These are phyloP conservation scores for Hedychridium roseum DNA, from an alignment of 2,888 invertebrate genomes.

Conservation along the genomic window DNA sequence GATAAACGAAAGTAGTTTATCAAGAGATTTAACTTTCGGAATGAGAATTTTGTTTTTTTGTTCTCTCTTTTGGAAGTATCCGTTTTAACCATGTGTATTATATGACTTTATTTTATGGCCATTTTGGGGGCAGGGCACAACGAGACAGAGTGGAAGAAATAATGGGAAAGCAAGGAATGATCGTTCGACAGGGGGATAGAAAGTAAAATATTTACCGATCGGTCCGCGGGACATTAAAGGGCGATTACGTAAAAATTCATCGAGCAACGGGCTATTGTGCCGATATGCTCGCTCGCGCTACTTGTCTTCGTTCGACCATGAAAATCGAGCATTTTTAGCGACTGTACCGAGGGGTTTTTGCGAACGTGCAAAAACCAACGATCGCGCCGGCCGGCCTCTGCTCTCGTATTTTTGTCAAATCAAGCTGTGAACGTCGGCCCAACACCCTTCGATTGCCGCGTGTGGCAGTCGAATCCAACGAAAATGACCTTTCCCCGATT, in stretches of 20 bases:
- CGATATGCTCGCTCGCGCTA: conserved; percentile 32
- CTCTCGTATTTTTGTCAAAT: conserved; percentile 26
- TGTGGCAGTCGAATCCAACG: too few species aligned
- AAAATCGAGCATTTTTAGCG: conserved; percentile 36
- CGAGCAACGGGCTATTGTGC: conserved; percentile 24
- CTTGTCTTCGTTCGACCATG: conserved; percentile 38
- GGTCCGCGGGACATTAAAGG: conserved; percentile 21
- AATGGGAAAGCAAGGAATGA: conserved; percentile 7
- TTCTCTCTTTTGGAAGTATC: too few species aligned
- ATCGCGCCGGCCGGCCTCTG: conserved; percentile 15
- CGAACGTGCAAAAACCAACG: conserved; percentile 21
- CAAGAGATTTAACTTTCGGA: too few species aligned
- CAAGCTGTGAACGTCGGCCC: conserved; percentile 16
- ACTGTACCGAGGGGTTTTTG: conserved; percentile 19
- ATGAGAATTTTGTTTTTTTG: too few species aligned
- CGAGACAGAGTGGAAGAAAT: not conserved
- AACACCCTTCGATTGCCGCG: conserved; percentile 24
- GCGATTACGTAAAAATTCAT: conserved; percentile 33
- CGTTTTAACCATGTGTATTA: not conserved
- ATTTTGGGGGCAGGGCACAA: too few species aligned
- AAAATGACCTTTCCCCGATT: too few species aligned
- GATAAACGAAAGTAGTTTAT: too few species aligned
- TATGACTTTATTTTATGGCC: not conserved
- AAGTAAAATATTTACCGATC: conserved; percentile 38
- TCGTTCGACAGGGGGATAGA: conserved; percentile 20